phyloP scores from a whole-genome alignment of 2,113 vertebrate genomes.

The Actenoides lindsayi region DNA sequence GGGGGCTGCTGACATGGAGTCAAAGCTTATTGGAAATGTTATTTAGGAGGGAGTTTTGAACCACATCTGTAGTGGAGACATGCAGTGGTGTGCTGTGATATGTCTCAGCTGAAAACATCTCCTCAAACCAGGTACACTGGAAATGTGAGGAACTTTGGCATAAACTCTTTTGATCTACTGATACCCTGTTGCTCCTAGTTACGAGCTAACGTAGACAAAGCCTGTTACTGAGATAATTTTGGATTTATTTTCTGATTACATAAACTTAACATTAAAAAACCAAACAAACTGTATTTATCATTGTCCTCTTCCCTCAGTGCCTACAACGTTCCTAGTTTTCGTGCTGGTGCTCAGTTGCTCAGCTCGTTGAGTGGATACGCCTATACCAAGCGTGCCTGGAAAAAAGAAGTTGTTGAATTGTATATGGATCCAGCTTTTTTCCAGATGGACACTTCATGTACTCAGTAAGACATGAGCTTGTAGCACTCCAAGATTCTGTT shows the following conservation, averaged over 20 bases:
- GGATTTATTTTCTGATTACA: not conserved
- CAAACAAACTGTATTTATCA: not conserved
- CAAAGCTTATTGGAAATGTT: not conserved
- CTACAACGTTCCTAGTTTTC: slow-evolving; percentile 95
- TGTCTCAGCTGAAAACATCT: not conserved
- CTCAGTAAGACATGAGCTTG: slow-evolving; percentile 78
- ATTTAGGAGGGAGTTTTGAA: not conserved
- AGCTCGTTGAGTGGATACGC: slow-evolving; percentile 95
- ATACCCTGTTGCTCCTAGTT: not conserved
- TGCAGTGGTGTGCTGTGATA: not conserved
- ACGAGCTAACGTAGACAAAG: not conserved
- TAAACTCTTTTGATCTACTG: not conserved
- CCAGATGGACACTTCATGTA: slow-evolving; percentile 91
- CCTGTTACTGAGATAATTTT: not conserved
- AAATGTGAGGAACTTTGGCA: not conserved
- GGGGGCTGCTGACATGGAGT: not conserved
- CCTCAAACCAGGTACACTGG: not conserved
- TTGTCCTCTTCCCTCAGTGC: slow-evolving; percentile 71
- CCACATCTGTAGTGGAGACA: not conserved
- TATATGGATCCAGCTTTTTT: slow-evolving; percentile 96
- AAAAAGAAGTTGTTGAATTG: slow-evolving; percentile 92
- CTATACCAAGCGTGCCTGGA: slow-evolving; percentile 96
- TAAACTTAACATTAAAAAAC: not conserved
- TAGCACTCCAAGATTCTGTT: not conserved
- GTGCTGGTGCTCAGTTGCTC: slow-evolving; percentile 89